A percentile compares a stretch with the other conserved stretches of the same genome.
phyloP scores from a whole-genome alignment of 1,140 invertebrate species.

The Drosophila arawakana region DNA sequence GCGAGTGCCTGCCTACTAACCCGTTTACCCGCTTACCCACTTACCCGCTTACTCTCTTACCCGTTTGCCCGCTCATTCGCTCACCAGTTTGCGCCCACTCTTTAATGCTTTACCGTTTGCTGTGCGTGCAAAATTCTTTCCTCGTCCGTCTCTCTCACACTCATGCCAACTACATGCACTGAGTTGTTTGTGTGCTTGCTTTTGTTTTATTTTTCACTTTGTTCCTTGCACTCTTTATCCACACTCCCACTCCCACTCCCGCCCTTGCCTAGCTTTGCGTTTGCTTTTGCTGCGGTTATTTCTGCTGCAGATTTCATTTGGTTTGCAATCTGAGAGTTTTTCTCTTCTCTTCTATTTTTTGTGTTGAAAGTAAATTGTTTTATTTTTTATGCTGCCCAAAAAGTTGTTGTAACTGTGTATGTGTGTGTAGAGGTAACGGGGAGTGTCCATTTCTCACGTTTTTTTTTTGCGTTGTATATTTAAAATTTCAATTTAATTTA shows the following conservation, averaged over 20 bases:
- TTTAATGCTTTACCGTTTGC: constrained; percentile 35
- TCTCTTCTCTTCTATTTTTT: constrained; percentile 11
- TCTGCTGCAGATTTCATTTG: constrained; percentile 77
- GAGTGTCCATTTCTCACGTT: constrained; percentile 60
- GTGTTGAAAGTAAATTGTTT: constrained; percentile 75
- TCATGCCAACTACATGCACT: constrained; percentile 51
- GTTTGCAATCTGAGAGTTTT: constrained; percentile 60
- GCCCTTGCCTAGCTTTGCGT: background rate
- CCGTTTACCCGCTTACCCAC: constrained; percentile 8
- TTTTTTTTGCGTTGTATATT: constrained; percentile 68
- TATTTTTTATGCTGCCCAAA: constrained; percentile 55
- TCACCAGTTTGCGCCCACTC: constrained; percentile 5
- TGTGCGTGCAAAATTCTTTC: constrained; percentile 69
- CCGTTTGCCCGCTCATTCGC: constrained; percentile 7
- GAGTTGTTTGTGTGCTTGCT: constrained; percentile 44
- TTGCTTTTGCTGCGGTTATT: constrained; percentile 64
- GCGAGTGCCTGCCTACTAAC: background rate
- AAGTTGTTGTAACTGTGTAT: constrained; percentile 57
- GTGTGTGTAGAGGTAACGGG: constrained; percentile 31
- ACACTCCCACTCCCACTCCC: background rate
- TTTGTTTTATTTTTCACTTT: constrained; percentile 20
- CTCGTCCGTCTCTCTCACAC: constrained; percentile 4
- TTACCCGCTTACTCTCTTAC: background rate
- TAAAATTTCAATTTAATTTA: constrained; percentile 83
- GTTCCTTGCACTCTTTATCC: background rate